Percentiles rank a stretch among this genome's conserved stretches.
Evolutionary conservation across 1,140 invertebrate species (phyloP).

Genomic region (Tribolium castaneum): DNA sequence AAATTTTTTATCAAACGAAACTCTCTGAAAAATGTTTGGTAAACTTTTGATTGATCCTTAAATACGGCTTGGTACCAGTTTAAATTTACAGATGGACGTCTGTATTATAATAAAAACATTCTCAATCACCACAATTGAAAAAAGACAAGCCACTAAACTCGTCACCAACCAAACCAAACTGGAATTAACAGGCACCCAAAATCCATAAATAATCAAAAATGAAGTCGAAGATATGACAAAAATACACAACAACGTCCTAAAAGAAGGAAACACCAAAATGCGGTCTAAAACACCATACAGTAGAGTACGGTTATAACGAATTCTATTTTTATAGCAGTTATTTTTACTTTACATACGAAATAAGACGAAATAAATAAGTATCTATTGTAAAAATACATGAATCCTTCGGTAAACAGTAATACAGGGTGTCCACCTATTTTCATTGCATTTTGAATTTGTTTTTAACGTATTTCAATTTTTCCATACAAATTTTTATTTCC

Average conservation of each 20-base stretch:
- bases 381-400: no score
- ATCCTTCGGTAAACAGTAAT: no score
- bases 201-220: not conserved
- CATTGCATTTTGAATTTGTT: no score
- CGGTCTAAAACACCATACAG: not conserved
- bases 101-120: not conserved
- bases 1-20: not conserved
- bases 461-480: no score
- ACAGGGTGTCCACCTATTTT: no score
- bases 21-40: not conserved
- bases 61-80: not conserved
- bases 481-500: no score
- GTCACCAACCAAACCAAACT: not conserved
- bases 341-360: no score
- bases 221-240: not conserved
- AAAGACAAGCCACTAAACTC: not conserved
- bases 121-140: not conserved
- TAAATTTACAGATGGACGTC: not conserved
- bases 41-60: not conserved
- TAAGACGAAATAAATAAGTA: no score
- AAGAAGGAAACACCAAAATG: not conserved
- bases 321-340: no score
- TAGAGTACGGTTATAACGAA: no score
- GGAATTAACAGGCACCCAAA: not conserved
- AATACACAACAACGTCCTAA: not conserved